Evolutionary conservation across 2,888 invertebrate species (phyloP), one percentile per base, ranked within the genome.

Genomic region (Stegophylla sp.): DNA sequence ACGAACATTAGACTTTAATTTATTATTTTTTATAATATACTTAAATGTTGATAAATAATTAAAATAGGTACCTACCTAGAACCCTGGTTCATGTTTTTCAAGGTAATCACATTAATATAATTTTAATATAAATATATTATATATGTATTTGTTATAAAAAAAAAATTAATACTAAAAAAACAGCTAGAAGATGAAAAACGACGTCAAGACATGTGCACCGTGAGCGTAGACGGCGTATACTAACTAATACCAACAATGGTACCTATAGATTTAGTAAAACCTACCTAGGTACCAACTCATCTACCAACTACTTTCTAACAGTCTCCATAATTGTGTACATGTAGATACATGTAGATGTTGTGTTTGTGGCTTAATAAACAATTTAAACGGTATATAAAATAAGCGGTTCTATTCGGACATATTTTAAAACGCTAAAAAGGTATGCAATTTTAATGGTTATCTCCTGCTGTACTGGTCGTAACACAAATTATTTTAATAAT

Each of bases 291-390:
- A 48, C 51, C 69, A 41, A 45, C n/a, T 45, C 43, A 53, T 59
- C 59, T 73, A 73, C 73, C 73, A 45, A 81, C 64, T 34, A 26
- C 53, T 64, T 48, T 72, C 72, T 64, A 41, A 43, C 71, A 56
- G 53, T 56, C 23, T 41, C 26, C 45, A 45, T 45, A 45, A 45
- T 12, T 9, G 15, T 45, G 10, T 43, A 43, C 10, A 43, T 43
- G 43, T 43, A 43, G 5, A 43, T 43, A 43, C 10, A 45, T 45
- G 15, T 45, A 45, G 15, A 13, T 45, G 15, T 3, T 45, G 12
- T 45, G 10, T 20, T 1, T 20, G n/a, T 56, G 20, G n/a, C 10
- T 56, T 12, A 56, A 20, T 20, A 56, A 56, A 51, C 13, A 56
- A 56, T 3, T 56, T 56, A 4, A 56, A 56, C 56, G 23, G n/a